Evolutionary conservation across 2,888 invertebrate genomes (phyloP), one percentile per base, ranked within the genome.

Genomic region (Priocnemis perturbator): DNA sequence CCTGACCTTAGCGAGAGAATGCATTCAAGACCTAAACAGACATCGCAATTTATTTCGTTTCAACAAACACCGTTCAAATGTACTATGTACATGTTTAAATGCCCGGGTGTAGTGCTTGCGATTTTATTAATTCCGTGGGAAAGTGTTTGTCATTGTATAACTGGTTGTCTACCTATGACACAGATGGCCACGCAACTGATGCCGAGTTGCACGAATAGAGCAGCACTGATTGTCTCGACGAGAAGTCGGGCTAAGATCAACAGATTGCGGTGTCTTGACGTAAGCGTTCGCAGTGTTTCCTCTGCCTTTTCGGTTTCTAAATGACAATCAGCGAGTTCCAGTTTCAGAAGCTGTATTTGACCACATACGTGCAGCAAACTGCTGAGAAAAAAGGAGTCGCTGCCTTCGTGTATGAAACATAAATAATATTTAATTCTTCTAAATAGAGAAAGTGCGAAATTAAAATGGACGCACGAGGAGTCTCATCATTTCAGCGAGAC

Each of bases 301-400:
- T n/a, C n/a, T n/a, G n/a, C n/a, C n/a, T n/a, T n/a, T n/a, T 9
- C 50, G 4, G n/a, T 50, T 19, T 11, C 37, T 2, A 37, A 11
- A 48, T 21, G n/a, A 26, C 37, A 52, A 26, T 15, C 23, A 1
- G 48, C 52, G 19, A 69, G 67, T 20, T 44, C 23, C 0, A n/a
- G 7, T 9, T 67, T 67, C 9, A 69, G n/a, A 30, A 69, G 67
- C 48, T 69, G 47, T 0, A 62, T 9, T 62, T 69, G 69, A 0
- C 69, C 69, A 15, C 69, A 69, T 14, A 67, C 14, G 7, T 69
- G 69, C 4, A 67, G 26, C 4, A 23, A 14, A 15, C 61, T 61
- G 15, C 57, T 44, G 11, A 69, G 48, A 7, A 69, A 69, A 3
- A 69, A 20, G 53, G 58, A 58, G 17, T 70, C 69, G 26, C 55